Base-by-base conservation (phyloP, 2,888 invertebrate species). In the Cryptus viduatorius region DNA sequence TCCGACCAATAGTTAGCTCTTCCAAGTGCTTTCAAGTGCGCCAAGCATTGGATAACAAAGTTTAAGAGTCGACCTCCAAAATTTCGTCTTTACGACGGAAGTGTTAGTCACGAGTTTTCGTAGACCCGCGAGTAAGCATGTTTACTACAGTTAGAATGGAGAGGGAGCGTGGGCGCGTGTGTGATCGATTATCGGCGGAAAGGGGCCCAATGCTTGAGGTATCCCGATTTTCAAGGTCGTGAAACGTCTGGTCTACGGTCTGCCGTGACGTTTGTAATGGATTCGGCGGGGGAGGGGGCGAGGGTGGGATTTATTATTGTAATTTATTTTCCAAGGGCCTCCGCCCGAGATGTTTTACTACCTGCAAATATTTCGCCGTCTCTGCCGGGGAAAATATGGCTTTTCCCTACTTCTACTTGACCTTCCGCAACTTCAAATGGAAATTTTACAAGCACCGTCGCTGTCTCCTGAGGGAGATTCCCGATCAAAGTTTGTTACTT, bases 201-300 rank as follows among this genome's bases (percentile, higher is more conserved):
- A 78, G 76, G 37, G 80, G 73, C 37, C 46, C 42, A 56, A 44
- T 67, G 73, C 24, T 37, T 68, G 64, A 61, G 59, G 61, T 59
- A 80, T 84, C 80, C 69, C 75, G 77, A 59, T 61, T 82, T 84
- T 85, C 82, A 85, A 85, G 84, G 84, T 85, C 86, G 82, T 69
- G 78, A 79, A 83, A 82, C 82, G 82, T 85, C 84, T 79, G 84
- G 76, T 84, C 69, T 75, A 19, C 53, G 73, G 75, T 81, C 77
- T 48, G 44, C n/a, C 12, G 69, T 56, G 71, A 72, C 42, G 79
- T 56, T 73, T 65, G 59, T 48, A 59, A 69, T 56, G 65, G 50
- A 37, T 37, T 37, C 50, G 59, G 80, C 29, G 44, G 44, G 72
- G 48, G 48, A 19, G 44, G 44, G 72, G 48, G 48, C 42, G 72